These are phyloP conservation scores for Lordiphosa andalusiaca DNA, from an alignment of 2,888 invertebrate species.

Conservation along the genomic window DNA sequence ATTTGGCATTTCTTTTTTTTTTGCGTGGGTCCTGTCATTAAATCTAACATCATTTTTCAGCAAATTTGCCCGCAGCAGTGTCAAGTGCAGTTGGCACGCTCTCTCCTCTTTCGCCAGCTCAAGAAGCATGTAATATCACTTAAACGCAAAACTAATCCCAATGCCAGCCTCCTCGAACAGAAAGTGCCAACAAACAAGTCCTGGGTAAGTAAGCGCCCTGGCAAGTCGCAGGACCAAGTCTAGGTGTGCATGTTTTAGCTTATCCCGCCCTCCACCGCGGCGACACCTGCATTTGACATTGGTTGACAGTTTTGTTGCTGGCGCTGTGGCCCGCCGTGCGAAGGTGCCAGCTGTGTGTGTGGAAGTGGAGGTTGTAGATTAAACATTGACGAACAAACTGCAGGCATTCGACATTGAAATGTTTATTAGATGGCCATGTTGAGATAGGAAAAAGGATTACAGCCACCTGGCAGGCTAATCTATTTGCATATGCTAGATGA, in stretches of 20 bases:
- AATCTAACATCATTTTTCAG: neutral
- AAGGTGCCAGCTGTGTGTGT: conserved; percentile 13
- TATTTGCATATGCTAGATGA: neutral
- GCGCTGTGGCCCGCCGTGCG: neutral
- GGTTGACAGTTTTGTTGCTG: conserved; percentile 28
- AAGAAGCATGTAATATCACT: conserved; percentile 56
- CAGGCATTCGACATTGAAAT: conserved; percentile 18
- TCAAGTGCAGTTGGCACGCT: conserved; percentile 15
- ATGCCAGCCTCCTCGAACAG: conserved; percentile 12
- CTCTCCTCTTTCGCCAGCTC: conserved; percentile 23
- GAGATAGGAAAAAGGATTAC: conserved; percentile 6
- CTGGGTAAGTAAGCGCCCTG: conserved; percentile 26
- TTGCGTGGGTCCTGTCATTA: conserved; percentile 11
- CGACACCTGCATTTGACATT: conserved; percentile 43
- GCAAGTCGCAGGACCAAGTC: conserved; percentile 3
- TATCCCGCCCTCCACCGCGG: neutral
- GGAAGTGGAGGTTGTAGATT: neutral
- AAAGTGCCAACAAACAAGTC: conserved; percentile 33
- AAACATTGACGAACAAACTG: conserved; percentile 34
- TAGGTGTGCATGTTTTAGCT: conserved; percentile 2
- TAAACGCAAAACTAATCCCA: conserved; percentile 55
- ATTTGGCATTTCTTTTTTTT: conserved; percentile 12
- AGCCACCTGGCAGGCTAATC: neutral
- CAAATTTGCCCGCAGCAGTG: conserved; percentile 1
- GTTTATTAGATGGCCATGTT: conserved; percentile 25